phyloP scores from a whole-genome alignment of 2,113 vertebrate genomes.

The Cololabis saira region DNA sequence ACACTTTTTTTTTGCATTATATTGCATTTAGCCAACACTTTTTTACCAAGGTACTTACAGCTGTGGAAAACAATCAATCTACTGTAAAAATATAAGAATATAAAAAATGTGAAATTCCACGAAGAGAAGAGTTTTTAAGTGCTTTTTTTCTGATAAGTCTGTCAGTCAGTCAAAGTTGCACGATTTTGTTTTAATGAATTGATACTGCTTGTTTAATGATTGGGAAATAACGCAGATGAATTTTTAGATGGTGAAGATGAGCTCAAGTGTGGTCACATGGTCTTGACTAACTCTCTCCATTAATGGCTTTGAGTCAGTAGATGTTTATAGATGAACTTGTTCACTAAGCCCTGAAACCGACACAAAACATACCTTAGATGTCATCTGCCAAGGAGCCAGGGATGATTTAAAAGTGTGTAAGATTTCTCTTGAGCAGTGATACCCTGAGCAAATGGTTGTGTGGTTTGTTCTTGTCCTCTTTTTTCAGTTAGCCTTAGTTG shows the following conservation, averaged over 20 bases:
- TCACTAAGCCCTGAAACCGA: conserved; percentile 23
- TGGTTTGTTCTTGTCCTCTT: background rate
- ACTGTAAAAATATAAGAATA: no score
- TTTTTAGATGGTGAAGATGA: background rate
- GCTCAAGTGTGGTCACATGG: conserved; percentile 1
- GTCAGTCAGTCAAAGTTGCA: conserved; percentile 1
- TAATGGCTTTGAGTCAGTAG: conserved; percentile 45
- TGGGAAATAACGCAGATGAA: background rate
- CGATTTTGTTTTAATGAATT: background rate
- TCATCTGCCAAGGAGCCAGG: conserved; percentile 45
- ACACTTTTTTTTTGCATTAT: no score
- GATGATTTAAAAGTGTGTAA: conserved; percentile 30
- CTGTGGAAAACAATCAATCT: no score
- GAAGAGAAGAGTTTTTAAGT: no score
- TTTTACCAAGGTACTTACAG: no score
- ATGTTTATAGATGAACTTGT: conserved; percentile 15
- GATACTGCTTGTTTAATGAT: background rate
- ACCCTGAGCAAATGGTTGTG: conserved; percentile 2
- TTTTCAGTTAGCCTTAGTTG: no score
- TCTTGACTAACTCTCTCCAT: conserved; percentile 8
- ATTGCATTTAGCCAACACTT: no score
- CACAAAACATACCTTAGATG: conserved; percentile 33
- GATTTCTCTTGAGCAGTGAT: background rate
- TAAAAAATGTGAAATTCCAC: no score
- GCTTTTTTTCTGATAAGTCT: background rate